phyloP scores from a whole-genome alignment of 2,797 vertebrate genomes.

The Sylvia borin region DNA sequence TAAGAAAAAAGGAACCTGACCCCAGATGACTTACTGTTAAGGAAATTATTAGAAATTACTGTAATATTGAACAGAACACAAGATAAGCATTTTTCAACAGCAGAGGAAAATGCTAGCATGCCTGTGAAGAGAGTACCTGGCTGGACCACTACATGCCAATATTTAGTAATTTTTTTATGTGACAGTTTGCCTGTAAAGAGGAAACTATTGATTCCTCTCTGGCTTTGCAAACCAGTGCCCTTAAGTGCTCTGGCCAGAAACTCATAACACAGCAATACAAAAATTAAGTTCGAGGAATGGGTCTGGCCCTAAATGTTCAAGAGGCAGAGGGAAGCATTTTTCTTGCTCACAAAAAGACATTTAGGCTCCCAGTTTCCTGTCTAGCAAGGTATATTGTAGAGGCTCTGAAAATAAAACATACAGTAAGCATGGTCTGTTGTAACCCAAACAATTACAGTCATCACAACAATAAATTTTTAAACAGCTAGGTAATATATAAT shows the following conservation, averaged over 20 bases:
- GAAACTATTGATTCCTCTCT: conserved; percentile 56
- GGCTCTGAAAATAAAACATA: conserved; percentile 57
- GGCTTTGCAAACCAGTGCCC: conserved; percentile 29
- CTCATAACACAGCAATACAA: conserved; percentile 35
- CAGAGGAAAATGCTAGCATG: not conserved
- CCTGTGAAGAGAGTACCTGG: not conserved
- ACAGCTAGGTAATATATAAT: conserved; percentile 71
- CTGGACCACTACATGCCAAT: not conserved
- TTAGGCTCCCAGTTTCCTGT: conserved; percentile 35
- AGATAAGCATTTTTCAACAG: not conserved
- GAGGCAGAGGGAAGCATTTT: conserved; percentile 2
- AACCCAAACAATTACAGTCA: conserved; percentile 65
- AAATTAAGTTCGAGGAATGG: conserved; percentile 26
- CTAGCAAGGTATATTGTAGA: conserved; percentile 32
- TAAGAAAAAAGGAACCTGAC: not conserved
- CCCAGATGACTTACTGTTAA: not conserved
- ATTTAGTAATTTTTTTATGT: conserved; percentile 49
- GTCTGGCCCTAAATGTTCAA: conserved; percentile 22
- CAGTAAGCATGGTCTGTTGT: conserved; percentile 47
- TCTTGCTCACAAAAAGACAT: conserved; percentile 36
- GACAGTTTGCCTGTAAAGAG: conserved; percentile 37
- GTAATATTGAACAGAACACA: not conserved
- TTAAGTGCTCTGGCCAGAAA: conserved; percentile 56
- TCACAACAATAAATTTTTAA: conserved; percentile 76
- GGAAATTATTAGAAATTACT: not conserved